Base-by-base conservation (phyloP, 2,797 vertebrate genomes). In the Miichthys miiuy region DNA sequence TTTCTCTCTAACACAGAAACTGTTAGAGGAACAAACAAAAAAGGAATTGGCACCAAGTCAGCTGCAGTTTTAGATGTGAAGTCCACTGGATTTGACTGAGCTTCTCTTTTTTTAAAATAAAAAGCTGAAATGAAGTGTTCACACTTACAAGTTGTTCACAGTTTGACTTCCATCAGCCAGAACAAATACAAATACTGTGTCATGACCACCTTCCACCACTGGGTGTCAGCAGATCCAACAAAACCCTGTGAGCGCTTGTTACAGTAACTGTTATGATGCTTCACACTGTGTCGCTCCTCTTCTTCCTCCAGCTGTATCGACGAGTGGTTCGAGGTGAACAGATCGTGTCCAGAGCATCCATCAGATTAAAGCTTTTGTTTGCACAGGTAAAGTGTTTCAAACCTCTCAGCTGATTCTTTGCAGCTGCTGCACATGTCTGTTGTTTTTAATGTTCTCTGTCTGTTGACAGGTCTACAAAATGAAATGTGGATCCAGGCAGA, bases 321-420 rank as follows among this genome's bases (percentile, higher is more conserved):
- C 67, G 96, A 97, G 92, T 99, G 97, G 97, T 99, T 99, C 92
- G 97, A 98, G 92, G 97, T 99, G 88, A 99, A 98, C 93, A 94
- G 97, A 92, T 98, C 97, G 62, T 99, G 97, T 91, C 97, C 97
- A 62, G 97, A 98, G 87, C 97, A 99, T 92, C 97, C 97, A 68
- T 97, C 97, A 81, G 97, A 99, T 92, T 99, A 96, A 96, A 90
- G 82, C 83, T 79, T 38, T 41, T 75, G n/a, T 92, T 92, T 93
- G 87, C 90, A 94, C 95, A 96, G 96, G 96, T 97, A 76, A 75
- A 44, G 0, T 46, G 21, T 71, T 52, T 61, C 14, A 38, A 54
- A 41, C 23, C 41, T n/a, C 20, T 10, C 14, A 51, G 14, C 34
- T 38, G 34, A 8, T 38, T 38, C 8, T 38, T 9, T 38, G 34